Evolutionary conservation across 1,140 invertebrate genomes (phyloP).

Genomic region (Drosophila chauvacae): DNA sequence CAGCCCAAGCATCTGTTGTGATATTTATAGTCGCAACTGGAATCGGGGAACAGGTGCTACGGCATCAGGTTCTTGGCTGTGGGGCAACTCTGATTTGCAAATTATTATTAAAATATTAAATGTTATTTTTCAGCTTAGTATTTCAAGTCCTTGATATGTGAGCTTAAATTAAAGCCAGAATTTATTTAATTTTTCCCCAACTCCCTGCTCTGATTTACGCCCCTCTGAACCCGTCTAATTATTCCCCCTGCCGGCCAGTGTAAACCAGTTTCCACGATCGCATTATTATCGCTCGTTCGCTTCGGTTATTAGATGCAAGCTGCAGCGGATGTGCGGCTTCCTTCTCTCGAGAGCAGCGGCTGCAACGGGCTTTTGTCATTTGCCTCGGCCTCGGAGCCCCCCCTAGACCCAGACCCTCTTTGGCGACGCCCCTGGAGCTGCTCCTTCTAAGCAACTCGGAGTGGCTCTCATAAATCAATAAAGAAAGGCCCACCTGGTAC

Average conservation of each 20-base stretch:
- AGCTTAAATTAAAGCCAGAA: not conserved
- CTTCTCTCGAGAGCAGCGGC: constrained; percentile 29
- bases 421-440: constrained; percentile 10
- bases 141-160: not conserved
- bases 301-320: constrained; percentile 78
- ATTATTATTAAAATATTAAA: not conserved
- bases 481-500: constrained; percentile 73
- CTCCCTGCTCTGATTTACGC: too few species aligned
- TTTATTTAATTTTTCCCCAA: not conserved
- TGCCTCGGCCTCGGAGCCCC: constrained; percentile 13
- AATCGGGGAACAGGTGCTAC: constrained; percentile 70
- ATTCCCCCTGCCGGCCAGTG: constrained; percentile 18
- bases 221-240: not conserved
- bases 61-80: constrained; percentile 38
- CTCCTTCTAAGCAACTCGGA: constrained; percentile 41
- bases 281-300: constrained; percentile 66
- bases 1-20: constrained; percentile 77
- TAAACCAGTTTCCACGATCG: constrained; percentile 58
- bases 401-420: not conserved
- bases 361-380: constrained; percentile 68
- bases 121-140: too few species aligned
- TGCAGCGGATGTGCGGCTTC: constrained; percentile 79
- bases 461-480: constrained; percentile 75
- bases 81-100: constrained; percentile 1
- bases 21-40: constrained; percentile 77